Percentiles rank a stretch among this genome's conserved stretches.
These are phyloP conservation scores for Pangasianodon hypophthalmus DNA, from an alignment of 2,113 vertebrate species.

Conservation along the genomic window DNA sequence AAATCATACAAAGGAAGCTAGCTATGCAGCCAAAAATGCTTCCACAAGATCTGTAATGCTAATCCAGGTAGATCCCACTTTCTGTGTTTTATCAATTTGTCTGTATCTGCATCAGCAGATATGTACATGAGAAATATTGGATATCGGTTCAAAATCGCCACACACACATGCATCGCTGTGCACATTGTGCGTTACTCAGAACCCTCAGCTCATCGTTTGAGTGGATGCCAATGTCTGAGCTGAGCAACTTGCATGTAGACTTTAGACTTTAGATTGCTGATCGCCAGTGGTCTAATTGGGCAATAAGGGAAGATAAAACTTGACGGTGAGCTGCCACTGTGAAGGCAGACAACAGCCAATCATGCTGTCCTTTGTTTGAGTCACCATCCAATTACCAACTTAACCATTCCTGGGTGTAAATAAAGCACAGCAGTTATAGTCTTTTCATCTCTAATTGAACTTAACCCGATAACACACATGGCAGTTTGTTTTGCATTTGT, in stretches of 20 bases:
- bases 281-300: not conserved
- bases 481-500: conserved; percentile 26
- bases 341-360: conserved; percentile 14
- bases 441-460: conserved; percentile 75
- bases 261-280: not conserved
- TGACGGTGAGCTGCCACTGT: conserved; percentile 25
- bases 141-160: not conserved
- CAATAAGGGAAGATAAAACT: not conserved
- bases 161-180: not conserved
- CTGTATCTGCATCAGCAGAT: not conserved
- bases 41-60: not conserved
- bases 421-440: conserved; percentile 59
- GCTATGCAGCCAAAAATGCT: not conserved
- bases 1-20: not conserved
- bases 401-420: conserved; percentile 60
- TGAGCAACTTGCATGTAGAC: not conserved
- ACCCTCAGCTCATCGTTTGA: not conserved
- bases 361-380: conserved; percentile 12
- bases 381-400: conserved; percentile 47
- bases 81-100: not conserved
- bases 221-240: not conserved
- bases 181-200: not conserved
- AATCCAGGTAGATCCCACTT: not conserved
- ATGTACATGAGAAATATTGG: not conserved
- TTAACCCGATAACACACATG: conserved; percentile 65